These are phyloP conservation scores for Lepidurus packardi DNA, from an alignment of 1,140 invertebrate species.

Conservation along the genomic window DNA sequence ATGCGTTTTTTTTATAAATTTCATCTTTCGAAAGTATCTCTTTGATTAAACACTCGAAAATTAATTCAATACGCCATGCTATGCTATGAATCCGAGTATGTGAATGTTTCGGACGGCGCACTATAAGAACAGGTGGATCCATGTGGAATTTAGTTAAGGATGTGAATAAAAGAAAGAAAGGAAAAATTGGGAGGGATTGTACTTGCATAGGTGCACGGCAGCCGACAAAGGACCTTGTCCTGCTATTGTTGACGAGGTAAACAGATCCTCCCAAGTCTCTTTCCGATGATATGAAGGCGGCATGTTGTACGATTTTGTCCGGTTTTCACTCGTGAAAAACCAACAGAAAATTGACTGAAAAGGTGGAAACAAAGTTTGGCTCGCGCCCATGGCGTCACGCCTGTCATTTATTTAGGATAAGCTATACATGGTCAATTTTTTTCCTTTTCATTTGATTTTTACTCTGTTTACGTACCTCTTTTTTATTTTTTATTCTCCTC, in stretches of 20 bases:
- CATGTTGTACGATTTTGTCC: not conserved
- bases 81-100: too few relatives aligned
- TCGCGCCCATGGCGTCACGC: slow-evolving; percentile 2
- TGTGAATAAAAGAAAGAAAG: too few relatives aligned
- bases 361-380: not conserved
- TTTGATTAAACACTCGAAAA: too few relatives aligned
- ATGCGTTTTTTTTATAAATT: too few relatives aligned
- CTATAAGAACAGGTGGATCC: too few relatives aligned
- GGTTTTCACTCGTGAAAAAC: not conserved
- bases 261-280: not conserved
- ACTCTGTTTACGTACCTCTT: too few relatives aligned
- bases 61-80: too few relatives aligned
- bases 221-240: not conserved
- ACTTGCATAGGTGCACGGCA: not conserved
- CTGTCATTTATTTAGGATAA: not conserved
- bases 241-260: not conserved
- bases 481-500: too few relatives aligned
- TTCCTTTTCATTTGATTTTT: too few relatives aligned
- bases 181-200: not conserved
- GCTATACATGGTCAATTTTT: not conserved
- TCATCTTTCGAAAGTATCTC: too few relatives aligned
- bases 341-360: not conserved
- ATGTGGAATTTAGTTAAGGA: too few relatives aligned
- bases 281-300: not conserved
- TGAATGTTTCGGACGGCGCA: too few relatives aligned